These are phyloP conservation scores for Porites cylindrica DNA, from an alignment of 92 coral and sea anemone species.

Conservation along the genomic window DNA sequence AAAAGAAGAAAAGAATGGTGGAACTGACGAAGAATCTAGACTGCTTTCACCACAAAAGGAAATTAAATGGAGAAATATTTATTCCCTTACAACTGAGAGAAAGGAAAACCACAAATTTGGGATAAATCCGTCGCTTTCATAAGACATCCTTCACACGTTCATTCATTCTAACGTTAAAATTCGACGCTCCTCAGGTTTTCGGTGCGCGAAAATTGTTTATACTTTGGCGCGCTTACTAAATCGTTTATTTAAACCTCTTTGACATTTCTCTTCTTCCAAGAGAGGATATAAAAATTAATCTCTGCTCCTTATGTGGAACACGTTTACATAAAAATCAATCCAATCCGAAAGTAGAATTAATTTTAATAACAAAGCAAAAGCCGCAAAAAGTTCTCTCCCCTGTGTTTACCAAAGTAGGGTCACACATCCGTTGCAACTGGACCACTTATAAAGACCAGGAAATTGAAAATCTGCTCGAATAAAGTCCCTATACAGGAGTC, in stretches of 20 bases:
- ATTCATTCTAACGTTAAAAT: slow-evolving; percentile 28
- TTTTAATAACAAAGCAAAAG: slow-evolving; percentile 33
- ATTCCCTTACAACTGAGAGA: slow-evolving; percentile 2
- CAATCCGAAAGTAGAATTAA: slow-evolving; percentile 20
- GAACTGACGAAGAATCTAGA: background rate
- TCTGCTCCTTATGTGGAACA: background rate
- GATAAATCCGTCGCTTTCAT: slow-evolving; percentile 22
- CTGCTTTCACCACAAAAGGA: background rate
- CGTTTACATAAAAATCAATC: slow-evolving; percentile 14
- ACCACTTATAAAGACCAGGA: slow-evolving; percentile 15
- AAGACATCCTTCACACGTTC: slow-evolving; percentile 30
- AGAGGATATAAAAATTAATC: slow-evolving; percentile 1
- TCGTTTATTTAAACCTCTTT: background rate
- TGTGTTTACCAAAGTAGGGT: slow-evolving; percentile 3
- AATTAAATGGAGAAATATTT: background rate
- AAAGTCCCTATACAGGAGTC: slow-evolving; percentile 13
- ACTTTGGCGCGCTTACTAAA: slow-evolving; percentile 21
- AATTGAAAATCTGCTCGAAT: slow-evolving; percentile 9
- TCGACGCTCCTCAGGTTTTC: background rate
- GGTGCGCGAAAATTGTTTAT: background rate
- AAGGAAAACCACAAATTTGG: slow-evolving; percentile 5
- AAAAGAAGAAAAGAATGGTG: too few species aligned
- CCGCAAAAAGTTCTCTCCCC: slow-evolving; percentile 22
- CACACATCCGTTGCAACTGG: slow-evolving; percentile 21
- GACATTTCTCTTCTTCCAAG: background rate